A percentile compares a stretch with the other conserved stretches of the same genome.
Conservation (phyloP, 2,113 vertebrate genomes). For the Propithecus coquereli region DNA sequence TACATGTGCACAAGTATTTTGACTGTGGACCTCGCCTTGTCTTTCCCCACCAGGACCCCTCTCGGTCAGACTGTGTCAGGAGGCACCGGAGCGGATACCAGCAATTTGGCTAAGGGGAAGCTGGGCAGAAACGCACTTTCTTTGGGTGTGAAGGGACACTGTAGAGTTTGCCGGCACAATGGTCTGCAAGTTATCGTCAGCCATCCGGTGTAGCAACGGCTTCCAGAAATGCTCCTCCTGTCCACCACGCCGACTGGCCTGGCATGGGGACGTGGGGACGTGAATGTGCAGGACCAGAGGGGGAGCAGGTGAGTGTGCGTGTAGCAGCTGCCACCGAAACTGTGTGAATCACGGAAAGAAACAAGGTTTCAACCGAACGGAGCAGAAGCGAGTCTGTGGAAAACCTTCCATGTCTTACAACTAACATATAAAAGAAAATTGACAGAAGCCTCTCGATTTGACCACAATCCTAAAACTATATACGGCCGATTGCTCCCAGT, state of each 20-base stretch:
- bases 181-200: not conserved
- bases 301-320: rapidly evolving
- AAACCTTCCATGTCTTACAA: not conserved
- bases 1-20: not conserved
- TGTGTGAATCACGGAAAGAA: not conserved
- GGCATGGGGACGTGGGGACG: not conserved
- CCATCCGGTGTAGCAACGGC: not conserved
- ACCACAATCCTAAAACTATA: not conserved
- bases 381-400: not conserved
- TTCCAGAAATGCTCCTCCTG: not conserved
- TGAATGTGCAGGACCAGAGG: not conserved
- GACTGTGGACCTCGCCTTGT: not conserved
- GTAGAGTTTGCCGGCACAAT: not conserved
- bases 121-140: not conserved
- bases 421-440: not conserved
- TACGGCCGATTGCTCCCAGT: not conserved
- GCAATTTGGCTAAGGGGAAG: not conserved
- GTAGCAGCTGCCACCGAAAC: rapidly evolving
- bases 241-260: not conserved
- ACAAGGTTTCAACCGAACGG: not conserved
- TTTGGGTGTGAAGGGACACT: not conserved
- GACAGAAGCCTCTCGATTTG: not conserved
- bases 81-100: not conserved
- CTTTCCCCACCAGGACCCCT: not conserved
- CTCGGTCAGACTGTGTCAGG: not conserved